A percentile compares a stretch with the other conserved stretches of the same genome.
Conservation (phyloP, 2,113 vertebrate species). For the Xiphophorus couchianus region DNA sequence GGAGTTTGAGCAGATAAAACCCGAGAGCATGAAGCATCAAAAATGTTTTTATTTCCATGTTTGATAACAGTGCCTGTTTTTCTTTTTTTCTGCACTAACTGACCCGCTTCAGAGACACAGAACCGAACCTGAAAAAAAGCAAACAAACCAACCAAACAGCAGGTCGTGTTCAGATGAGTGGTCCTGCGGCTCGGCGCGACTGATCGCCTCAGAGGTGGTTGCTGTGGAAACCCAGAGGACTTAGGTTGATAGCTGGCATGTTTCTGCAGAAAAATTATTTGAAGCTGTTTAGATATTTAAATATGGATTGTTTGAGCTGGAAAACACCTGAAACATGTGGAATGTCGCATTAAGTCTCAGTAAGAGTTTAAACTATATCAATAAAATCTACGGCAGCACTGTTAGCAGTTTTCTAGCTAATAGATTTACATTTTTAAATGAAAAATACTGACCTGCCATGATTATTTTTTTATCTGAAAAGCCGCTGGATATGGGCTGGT, state of each 20-base stretch:
- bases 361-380: too few species aligned
- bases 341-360: too few species aligned
- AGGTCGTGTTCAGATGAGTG: conserved; percentile 22
- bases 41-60: conserved; percentile 12
- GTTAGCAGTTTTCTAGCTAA: too few species aligned
- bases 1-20: conserved; percentile 23
- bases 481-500: too few species aligned
- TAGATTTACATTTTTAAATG: too few species aligned
- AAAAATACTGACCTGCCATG: too few species aligned
- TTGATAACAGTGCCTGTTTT: conserved; percentile 57
- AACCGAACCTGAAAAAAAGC: neutral
- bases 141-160: conserved; percentile 1
- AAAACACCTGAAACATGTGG: too few species aligned
- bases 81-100: conserved; percentile 38
- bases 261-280: neutral
- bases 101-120: conserved; percentile 20
- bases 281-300: neutral
- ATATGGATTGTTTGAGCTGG: too few species aligned
- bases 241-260: neutral
- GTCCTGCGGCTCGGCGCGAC: conserved; percentile 19
- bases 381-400: too few species aligned
- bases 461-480: too few species aligned
- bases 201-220: conserved; percentile 21
- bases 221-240: conserved; percentile 2
- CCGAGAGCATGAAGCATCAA: conserved; percentile 12